Base-by-base conservation (phyloP, 2,113 vertebrate genomes). In the Pollachius pollachius region DNA sequence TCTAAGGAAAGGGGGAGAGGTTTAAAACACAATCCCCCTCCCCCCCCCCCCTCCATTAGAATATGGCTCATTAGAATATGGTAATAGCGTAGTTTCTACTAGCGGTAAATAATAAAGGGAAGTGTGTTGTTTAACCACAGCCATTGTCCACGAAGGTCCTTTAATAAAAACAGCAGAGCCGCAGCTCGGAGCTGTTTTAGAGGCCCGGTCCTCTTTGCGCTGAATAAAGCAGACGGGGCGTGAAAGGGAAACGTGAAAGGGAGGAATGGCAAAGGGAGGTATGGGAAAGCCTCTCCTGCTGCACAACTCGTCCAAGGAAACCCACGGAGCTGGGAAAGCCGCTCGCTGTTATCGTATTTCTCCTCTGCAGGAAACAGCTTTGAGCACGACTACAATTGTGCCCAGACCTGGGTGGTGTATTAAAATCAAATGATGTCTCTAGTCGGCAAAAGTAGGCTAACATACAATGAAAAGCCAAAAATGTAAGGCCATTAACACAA, bases 1-100 rank as follows among this genome's bases (percentile, higher is more conserved):
- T 41, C 37, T 41, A 23, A 23, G 23, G 23, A 3, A 41, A 41
- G 37, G 37, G 48, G 52, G 85, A 75, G 70, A 65, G 81, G 83
- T 84, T 89, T 84, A 77, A 70, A 86, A 88, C 87, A 92, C 88
- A 92, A 92, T 89, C 48, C 70, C 73, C 16, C 65, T 56, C 17
- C 21, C 21, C 70, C 64, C 5, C 61, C 15, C 41, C 67, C 67
- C 61, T 67, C 68, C 79, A 83, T 85, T 80, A 77, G 76, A 78
- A 75, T 79, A 69, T 79, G 77, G 62, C 60, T 79, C 41, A 80
- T 79, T 79, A 70, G 73, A 82, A 70, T 72, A 41, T 62, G 60
- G 23, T 2, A 67, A 64, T 12, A 23, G 57, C 62, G n/a, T 54
- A 13, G 30, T 71, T 78, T 75, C 15, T 0, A 17, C 63, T 69